These are phyloP conservation scores for Muscicapa striata DNA, from an alignment of 2,797 vertebrate genomes.

Conservation along the genomic window DNA sequence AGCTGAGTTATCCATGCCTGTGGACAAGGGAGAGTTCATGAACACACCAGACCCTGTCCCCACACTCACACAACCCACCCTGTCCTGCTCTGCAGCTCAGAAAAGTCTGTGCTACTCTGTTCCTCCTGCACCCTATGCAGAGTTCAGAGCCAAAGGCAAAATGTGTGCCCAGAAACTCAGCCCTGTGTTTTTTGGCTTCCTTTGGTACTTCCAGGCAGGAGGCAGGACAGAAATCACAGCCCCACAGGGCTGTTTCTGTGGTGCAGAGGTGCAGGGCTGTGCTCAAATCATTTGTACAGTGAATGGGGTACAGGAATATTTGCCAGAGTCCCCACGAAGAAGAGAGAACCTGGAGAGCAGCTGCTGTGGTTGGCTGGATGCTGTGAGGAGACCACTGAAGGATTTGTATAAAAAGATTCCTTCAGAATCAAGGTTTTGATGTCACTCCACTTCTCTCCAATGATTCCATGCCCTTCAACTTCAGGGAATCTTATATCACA, in stretches of 20 bases:
- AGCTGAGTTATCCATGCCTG: neutral
- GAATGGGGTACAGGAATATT: neutral
- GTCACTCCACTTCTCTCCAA: neutral
- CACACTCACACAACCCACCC: neutral
- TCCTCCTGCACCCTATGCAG: neutral
- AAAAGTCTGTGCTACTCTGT: neutral
- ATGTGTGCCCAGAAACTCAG: neutral
- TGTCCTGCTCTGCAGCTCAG: neutral
- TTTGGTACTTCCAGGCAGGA: neutral
- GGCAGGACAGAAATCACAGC: neutral
- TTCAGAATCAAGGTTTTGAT: neutral
- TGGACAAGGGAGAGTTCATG: neutral
- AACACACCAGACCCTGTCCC: neutral
- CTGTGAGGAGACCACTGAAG: neutral
- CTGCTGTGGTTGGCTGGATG: neutral
- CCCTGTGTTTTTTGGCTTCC: neutral
- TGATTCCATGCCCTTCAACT: neutral
- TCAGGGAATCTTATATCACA: neutral
- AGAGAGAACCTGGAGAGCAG: neutral
- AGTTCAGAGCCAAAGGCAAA: neutral
- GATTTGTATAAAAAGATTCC: neutral
- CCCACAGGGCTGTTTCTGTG: accelerated
- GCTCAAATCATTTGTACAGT: neutral
- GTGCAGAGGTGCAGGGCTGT: neutral
- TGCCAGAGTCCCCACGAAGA: neutral